Percentiles rank a stretch among this genome's conserved stretches.
Evolutionary conservation across 2,888 invertebrate species (phyloP).

Genomic region (Platypus cylindrus): DNA sequence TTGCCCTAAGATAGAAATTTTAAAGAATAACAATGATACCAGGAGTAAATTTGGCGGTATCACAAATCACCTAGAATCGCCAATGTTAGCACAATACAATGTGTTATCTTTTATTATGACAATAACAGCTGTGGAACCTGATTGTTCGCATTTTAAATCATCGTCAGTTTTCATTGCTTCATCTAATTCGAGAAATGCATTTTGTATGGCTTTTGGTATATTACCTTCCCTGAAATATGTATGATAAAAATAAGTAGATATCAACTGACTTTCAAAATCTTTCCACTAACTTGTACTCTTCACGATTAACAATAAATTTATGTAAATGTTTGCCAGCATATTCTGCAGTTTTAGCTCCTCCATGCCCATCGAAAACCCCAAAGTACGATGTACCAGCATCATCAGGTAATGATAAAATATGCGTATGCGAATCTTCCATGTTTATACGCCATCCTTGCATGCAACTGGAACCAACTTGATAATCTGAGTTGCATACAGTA

Average conservation of each 20-base stretch:
- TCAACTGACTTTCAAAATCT: neutral
- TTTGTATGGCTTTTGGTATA: slow-evolving; percentile 71
- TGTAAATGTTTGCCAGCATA: slow-evolving; percentile 93
- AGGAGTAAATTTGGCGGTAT: neutral
- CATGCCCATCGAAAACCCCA: slow-evolving; percentile 94
- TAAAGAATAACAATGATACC: no score
- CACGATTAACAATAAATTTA: slow-evolving; percentile 73
- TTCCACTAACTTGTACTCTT: slow-evolving; percentile 49
- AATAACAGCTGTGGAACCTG: slow-evolving; percentile 88
- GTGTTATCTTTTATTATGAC: slow-evolving; percentile 56
- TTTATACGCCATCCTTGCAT: slow-evolving; percentile 99
- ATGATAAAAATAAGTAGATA: neutral
- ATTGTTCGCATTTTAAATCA: slow-evolving; percentile 78
- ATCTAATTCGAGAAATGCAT: slow-evolving; percentile 73
- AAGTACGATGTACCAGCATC: slow-evolving; percentile 89
- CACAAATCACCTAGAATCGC: slow-evolving; percentile 12
- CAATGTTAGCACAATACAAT: slow-evolving; percentile 14
- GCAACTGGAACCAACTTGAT: slow-evolving; percentile 85
- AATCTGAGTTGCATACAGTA: slow-evolving; percentile 59
- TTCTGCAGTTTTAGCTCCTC: slow-evolving; percentile 63
- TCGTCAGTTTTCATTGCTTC: slow-evolving; percentile 85
- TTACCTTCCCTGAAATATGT: slow-evolving; percentile 52
- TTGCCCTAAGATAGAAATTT: slow-evolving; percentile 46
- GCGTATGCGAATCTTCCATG: slow-evolving; percentile 99
- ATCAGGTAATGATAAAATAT: slow-evolving; percentile 82